These are phyloP conservation scores for Corythucha ciliata DNA, from an alignment of 2,888 invertebrate species.

Conservation along the genomic window DNA sequence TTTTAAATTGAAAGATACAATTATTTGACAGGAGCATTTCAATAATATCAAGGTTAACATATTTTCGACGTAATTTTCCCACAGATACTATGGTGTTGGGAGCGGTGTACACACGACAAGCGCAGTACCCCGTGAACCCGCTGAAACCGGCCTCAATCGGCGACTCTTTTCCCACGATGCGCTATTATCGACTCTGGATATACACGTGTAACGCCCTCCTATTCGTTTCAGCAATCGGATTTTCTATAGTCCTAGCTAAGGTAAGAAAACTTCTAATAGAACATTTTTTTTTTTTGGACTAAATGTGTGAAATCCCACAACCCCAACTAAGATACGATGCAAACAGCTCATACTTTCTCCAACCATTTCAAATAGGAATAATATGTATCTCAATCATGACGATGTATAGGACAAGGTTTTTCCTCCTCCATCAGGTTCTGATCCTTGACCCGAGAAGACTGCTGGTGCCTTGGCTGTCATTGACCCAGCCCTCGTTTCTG, in stretches of 20 bases:
- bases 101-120: constrained; percentile 25
- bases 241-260: constrained; percentile 39
- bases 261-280: constrained; percentile 12
- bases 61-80: too few relatives aligned
- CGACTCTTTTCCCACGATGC: constrained; percentile 44
- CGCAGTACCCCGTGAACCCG: constrained; percentile 28
- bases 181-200: constrained; percentile 85
- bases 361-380: too few relatives aligned
- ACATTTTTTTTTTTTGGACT: too few relatives aligned
- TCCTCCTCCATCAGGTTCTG: constrained; percentile 49
- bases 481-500: constrained; percentile 70
- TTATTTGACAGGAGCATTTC: too few relatives aligned
- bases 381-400: too few relatives aligned
- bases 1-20: too few relatives aligned
- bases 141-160: constrained; percentile 36
- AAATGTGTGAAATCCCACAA: too few relatives aligned
- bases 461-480: constrained; percentile 62
- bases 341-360: too few relatives aligned
- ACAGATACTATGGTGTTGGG: constrained; percentile 30
- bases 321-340: too few relatives aligned
- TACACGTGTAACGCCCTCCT: constrained; percentile 85
- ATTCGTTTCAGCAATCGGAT: constrained; percentile 65
- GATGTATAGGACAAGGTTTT: too few relatives aligned
- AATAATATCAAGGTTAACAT: too few relatives aligned
- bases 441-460: constrained; percentile 59